These are phyloP conservation scores for Spodoptera exigua DNA, from an alignment of 2,888 invertebrate species.

Conservation along the genomic window DNA sequence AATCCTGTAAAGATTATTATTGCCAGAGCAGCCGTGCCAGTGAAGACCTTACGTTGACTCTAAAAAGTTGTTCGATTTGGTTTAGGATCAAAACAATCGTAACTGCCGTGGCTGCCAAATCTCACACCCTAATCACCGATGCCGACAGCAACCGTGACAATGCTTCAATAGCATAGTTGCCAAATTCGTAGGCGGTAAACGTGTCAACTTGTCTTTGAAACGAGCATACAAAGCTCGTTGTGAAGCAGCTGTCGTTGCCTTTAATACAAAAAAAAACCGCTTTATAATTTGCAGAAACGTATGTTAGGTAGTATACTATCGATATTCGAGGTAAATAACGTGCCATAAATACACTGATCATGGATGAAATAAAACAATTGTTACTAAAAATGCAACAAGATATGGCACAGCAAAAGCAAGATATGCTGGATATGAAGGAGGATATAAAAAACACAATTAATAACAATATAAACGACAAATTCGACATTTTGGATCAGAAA, in stretches of 20 bases:
- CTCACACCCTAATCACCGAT: not conserved
- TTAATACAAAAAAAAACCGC: not conserved
- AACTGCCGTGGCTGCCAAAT: not conserved
- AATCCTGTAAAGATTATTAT: not conserved
- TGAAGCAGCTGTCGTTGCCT: not conserved
- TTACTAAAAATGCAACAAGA: not conserved
- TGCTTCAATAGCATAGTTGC: not conserved
- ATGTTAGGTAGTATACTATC: no score
- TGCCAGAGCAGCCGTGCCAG: not conserved
- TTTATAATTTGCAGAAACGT: slow-evolving; percentile 1
- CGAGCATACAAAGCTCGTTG: not conserved
- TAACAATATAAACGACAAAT: not conserved
- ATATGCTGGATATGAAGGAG: not conserved
- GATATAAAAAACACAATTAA: not conserved
- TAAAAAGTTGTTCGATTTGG: not conserved
- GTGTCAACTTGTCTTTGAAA: not conserved
- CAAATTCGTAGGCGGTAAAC: not conserved
- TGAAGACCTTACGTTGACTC: not conserved
- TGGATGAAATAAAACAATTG: not conserved
- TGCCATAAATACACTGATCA: no score
- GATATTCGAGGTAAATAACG: no score
- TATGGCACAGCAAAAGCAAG: not conserved
- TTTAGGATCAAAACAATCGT: not conserved
- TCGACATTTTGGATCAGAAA: not conserved
- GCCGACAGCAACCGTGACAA: not conserved